These are phyloP conservation scores for Phymanthus crucifer DNA, from an alignment of 92 coral and sea anemone species.

Conservation along the genomic window DNA sequence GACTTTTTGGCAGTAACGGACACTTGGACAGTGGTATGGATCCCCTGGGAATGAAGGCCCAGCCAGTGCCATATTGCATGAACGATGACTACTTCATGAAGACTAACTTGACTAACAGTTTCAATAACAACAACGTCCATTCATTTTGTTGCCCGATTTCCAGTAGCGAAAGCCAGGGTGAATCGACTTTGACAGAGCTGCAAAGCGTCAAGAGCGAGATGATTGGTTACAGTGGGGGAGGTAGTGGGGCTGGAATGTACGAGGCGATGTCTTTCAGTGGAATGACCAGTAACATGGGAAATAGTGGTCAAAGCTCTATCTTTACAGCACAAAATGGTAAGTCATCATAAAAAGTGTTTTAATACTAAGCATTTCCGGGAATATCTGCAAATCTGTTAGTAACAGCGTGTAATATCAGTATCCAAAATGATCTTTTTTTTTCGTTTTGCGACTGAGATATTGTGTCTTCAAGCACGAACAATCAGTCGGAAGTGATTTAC, in stretches of 20 bases:
- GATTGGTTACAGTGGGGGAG: conserved; percentile 22
- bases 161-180: conserved; percentile 10
- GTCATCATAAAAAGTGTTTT: background rate
- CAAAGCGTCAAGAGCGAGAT: conserved; percentile 31
- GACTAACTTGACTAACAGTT: conserved; percentile 8
- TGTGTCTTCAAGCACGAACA: too few relatives aligned
- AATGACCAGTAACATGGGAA: conserved; percentile 17
- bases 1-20: background rate
- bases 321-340: conserved; percentile 22
- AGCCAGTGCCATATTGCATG: conserved; percentile 8
- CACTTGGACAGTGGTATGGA: conserved; percentile 14
- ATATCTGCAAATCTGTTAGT: too few relatives aligned
- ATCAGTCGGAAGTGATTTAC: too few relatives aligned
- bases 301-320: background rate
- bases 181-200: conserved; percentile 30
- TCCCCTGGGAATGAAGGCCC: background rate
- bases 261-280: conserved; percentile 17
- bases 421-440: too few relatives aligned
- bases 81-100: conserved; percentile 30
- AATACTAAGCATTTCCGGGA: too few relatives aligned
- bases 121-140: background rate
- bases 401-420: too few relatives aligned
- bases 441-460: too few relatives aligned
- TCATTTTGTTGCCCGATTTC: background rate
- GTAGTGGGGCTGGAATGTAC: conserved; percentile 10